Evolutionary conservation across 2,797 vertebrate genomes (phyloP), one percentile per base, ranked within the genome.

Genomic region (Pseudochaenichthys georgianus): DNA sequence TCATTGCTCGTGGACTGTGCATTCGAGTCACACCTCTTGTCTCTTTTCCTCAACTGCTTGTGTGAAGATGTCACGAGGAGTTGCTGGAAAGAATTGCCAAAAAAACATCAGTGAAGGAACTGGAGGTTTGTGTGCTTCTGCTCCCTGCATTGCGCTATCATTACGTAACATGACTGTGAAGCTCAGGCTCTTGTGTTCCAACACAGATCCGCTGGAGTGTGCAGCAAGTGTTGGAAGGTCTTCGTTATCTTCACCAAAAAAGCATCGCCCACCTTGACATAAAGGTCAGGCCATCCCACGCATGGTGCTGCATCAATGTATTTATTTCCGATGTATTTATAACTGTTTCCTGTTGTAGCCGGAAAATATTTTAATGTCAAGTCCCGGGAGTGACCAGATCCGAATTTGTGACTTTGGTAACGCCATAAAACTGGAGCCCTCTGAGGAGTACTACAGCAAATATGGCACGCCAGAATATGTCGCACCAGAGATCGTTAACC

Each of bases 341-440:
- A 4, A 2, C 13, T 61, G 19, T 43, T 74, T 15, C 57, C 10
- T 47, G 3, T 73, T 60, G 9, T 77, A 99, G 98, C 97, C 98
- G 1, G 98, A 98, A 93, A 99, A 99, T 72, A 95, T 99, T 80
- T 90, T 99, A 59, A 95, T 99, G 91, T 95, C 95, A 16, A 92
- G 94, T 31, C 88, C 93, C 0, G 91, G 87, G 9, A 95, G 96
- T 0, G 96, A 98, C 81, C 95, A 96, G 78, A 95, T 99, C 88
- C 95, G 96, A 43, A 96, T 99, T 84, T 98, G 97, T 4, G 98
- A 99, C 88, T 98, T 99, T 0, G 98, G 98, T 10, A 98, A 96
- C 0, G 97, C 97, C 0, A 82, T 96, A 28, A 96, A 95, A 80
- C 50, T 98, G 83, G 96, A 88, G 0, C 64, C 92, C 0, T 95